Evolutionary conservation across 2,797 vertebrate genomes (phyloP).

Genomic region (Hippopotamyrus pictus): DNA sequence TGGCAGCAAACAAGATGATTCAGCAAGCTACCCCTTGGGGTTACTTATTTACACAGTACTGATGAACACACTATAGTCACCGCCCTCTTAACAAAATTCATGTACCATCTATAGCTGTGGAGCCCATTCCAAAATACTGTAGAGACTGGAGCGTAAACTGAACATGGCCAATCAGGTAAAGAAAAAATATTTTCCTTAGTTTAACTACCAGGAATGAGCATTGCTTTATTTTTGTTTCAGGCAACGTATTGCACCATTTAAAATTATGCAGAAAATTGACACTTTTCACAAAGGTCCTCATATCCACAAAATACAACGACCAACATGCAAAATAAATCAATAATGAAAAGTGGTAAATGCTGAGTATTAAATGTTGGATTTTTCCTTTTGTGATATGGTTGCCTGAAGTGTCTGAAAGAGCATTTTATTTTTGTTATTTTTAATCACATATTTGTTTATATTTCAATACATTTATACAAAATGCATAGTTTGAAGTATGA

Average conservation of each 20-base stretch:
- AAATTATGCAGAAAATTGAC: not conserved
- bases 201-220: not conserved
- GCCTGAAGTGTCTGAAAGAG: not conserved
- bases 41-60: slow-evolving; percentile 30
- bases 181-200: not conserved
- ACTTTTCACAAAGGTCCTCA: not conserved
- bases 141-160: not conserved
- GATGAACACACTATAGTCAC: slow-evolving; percentile 24
- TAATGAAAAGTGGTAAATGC: not conserved
- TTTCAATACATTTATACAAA: not conserved
- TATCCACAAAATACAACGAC: not conserved
- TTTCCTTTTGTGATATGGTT: not conserved
- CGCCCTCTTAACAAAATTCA: slow-evolving; percentile 43
- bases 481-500: not conserved
- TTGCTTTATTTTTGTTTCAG: not conserved
- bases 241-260: not conserved
- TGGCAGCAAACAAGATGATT: not conserved
- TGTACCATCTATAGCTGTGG: not conserved
- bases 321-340: not conserved
- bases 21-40: not conserved
- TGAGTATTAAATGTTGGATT: not conserved
- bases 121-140: not conserved
- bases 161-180: slow-evolving; percentile 57
- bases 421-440: not conserved
- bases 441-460: not conserved